A percentile compares a stretch with the other conserved stretches of the same genome.
Evolutionary conservation across 1,140 invertebrate species (phyloP).

Genomic region (Helicoverpa zea): DNA sequence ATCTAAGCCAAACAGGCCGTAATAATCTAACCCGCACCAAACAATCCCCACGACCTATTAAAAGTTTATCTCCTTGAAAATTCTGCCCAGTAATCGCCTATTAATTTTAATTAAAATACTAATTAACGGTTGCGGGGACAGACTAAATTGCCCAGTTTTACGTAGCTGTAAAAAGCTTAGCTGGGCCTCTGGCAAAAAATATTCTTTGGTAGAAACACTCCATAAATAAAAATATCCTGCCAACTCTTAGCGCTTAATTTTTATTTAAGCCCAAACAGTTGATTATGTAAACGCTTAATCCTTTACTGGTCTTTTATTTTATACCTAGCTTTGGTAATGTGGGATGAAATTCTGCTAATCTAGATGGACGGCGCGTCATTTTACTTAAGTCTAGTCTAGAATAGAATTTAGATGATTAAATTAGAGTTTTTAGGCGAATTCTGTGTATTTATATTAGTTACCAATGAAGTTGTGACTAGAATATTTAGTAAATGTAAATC

Average conservation of each 20-base stretch:
- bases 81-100: conserved; percentile 76
- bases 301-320: conserved; percentile 41
- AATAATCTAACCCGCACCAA: conserved; percentile 49
- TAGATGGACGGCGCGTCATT: conserved; percentile 34
- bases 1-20: conserved; percentile 18
- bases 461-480: too few relatives aligned
- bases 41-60: conserved; percentile 53
- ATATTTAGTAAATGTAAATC: too few relatives aligned
- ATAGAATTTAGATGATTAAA: conserved; percentile 2
- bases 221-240: conserved; percentile 68
- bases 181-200: conserved; percentile 69
- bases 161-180: conserved; percentile 76
- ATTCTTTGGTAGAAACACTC: conserved; percentile 71
- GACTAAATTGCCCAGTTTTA: conserved; percentile 77
- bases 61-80: conserved; percentile 68
- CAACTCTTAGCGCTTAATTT: conserved; percentile 67
- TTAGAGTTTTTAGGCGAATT: background rate
- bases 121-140: conserved; percentile 77
- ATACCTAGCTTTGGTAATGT: conserved; percentile 36
- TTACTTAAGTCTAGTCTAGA: background rate
- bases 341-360: conserved; percentile 47
- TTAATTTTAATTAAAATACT: conserved; percentile 85
- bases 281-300: conserved; percentile 76
- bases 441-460: background rate
- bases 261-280: conserved; percentile 69